Conservation (phyloP, 2,113 vertebrate genomes). For the Saccopteryx bilineata region DNA sequence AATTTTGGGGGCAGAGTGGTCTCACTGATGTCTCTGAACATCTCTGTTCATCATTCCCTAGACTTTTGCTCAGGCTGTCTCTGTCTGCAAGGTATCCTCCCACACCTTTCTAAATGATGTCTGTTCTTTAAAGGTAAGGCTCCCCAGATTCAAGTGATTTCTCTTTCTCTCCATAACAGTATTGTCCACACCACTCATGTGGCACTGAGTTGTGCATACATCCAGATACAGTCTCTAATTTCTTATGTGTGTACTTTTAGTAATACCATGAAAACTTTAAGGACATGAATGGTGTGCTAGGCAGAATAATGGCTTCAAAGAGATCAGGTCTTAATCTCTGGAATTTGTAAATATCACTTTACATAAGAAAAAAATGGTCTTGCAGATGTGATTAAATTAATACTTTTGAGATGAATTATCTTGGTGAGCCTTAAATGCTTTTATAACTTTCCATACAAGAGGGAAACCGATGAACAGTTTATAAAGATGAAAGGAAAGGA, state of each 20-base stretch:
- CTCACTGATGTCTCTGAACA: not conserved
- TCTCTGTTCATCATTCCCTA: not conserved
- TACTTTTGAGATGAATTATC: not conserved
- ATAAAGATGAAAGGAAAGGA: not conserved
- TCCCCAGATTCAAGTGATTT: not conserved
- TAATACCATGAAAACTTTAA: not conserved
- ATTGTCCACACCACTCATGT: accelerated
- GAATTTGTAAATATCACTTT: not conserved
- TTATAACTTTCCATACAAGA: not conserved
- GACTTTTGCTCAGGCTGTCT: not conserved
- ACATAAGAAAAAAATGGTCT: not conserved
- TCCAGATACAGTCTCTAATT: not conserved
- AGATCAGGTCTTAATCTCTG: not conserved
- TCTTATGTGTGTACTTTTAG: not conserved
- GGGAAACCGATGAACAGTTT: not conserved
- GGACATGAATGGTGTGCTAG: no score
- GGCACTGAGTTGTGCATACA: not conserved
- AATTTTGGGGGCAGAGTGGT: not conserved
- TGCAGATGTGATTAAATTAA: not conserved
- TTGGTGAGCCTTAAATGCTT: not conserved
- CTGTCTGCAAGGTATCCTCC: not conserved
- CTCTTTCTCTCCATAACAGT: not conserved
- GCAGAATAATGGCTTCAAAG: not conserved
- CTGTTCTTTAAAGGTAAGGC: not conserved
- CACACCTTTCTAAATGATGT: not conserved